These are phyloP conservation scores for Phrynocephalus vlangalii DNA, from an alignment of 2,797 vertebrate genomes.

Conservation along the genomic window DNA sequence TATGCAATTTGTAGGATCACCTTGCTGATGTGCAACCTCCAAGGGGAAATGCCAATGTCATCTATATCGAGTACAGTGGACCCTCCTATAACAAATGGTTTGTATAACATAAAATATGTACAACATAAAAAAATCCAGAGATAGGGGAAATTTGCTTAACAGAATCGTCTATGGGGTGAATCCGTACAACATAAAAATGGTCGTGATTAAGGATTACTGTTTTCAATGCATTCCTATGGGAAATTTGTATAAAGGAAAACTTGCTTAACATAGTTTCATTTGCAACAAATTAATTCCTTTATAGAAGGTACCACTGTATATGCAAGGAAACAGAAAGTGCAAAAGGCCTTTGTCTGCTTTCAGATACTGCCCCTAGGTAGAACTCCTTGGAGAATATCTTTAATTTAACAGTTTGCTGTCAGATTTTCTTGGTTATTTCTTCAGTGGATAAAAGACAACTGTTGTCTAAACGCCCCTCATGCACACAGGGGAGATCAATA, in stretches of 20 bases:
- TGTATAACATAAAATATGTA: too few species aligned
- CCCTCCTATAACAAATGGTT: too few species aligned
- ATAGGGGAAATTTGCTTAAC: too few species aligned
- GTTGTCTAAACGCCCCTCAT: conserved; percentile 24
- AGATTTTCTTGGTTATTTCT: conserved; percentile 20
- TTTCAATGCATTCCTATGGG: too few species aligned
- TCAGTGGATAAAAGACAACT: conserved; percentile 35
- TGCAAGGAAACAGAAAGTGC: conserved; percentile 36
- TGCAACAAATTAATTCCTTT: too few species aligned
- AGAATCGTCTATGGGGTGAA: too few species aligned
- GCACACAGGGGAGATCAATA: conserved; percentile 49
- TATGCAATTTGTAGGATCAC: background rate
- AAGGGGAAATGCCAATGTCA: background rate
- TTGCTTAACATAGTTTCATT: too few species aligned
- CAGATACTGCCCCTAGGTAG: conserved; percentile 39
- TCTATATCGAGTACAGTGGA: background rate
- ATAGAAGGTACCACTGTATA: background rate
- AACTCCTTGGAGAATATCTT: background rate
- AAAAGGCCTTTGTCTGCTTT: conserved; percentile 25
- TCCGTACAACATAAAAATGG: too few species aligned
- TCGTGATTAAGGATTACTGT: too few species aligned
- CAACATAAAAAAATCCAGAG: too few species aligned
- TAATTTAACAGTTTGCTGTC: conserved; percentile 14
- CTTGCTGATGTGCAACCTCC: background rate
- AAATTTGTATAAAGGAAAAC: too few species aligned